Conservation (phyloP, 1,140 invertebrate genomes). For the Gyrodactylus salaris region DNA sequence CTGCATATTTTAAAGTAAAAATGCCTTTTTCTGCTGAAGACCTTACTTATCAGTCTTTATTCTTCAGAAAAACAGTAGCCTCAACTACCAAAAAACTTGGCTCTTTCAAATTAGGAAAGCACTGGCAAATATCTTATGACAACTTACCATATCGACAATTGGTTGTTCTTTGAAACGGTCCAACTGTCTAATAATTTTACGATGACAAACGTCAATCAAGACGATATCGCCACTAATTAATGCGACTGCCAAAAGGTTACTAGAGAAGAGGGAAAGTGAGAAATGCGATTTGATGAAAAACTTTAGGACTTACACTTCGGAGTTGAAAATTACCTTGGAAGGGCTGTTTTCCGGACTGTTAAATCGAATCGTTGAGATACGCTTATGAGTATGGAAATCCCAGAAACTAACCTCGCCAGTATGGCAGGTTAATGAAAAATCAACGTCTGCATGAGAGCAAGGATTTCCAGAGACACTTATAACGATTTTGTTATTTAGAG, state of each 20-base stretch:
- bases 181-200: neutral
- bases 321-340: neutral
- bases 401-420: neutral
- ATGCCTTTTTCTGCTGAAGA: too few species aligned
- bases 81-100: too few species aligned
- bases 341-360: neutral
- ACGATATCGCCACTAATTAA: neutral
- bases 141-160: neutral
- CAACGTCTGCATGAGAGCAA: neutral
- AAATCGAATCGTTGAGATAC: neutral
- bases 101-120: too few species aligned
- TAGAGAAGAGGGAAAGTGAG: neutral
- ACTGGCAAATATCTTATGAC: too few species aligned
- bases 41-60: too few species aligned
- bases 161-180: neutral
- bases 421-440: neutral
- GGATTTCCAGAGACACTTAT: neutral
- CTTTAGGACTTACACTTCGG: neutral
- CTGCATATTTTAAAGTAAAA: too few species aligned
- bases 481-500: neutral
- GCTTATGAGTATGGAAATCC: neutral
- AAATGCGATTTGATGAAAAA: neutral
- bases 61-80: too few species aligned
- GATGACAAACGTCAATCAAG: neutral
- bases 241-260: neutral